Percentiles rank a stretch among this genome's conserved stretches.
Conservation (phyloP, 92 coral and sea anemone species). For the Chrysogorgia sp. region DNA sequence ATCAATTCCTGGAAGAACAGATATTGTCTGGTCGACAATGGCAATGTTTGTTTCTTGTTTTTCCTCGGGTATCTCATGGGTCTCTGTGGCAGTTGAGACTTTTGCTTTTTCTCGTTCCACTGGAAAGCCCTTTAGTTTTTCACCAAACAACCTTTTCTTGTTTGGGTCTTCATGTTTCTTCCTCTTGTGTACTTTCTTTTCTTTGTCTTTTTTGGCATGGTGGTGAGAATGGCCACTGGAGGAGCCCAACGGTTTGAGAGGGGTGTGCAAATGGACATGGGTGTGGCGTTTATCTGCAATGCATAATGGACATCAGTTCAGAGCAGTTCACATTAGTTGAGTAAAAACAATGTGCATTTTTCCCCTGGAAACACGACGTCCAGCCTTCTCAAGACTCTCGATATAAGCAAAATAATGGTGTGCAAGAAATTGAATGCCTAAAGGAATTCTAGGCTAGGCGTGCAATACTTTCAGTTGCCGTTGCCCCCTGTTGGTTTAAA, state of each 20-base stretch:
- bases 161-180: slow-evolving; percentile 11
- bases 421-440: too few relatives aligned
- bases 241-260: slow-evolving; percentile 25
- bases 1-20: slow-evolving; percentile 32
- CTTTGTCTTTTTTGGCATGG: slow-evolving; percentile 25
- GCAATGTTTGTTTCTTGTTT: slow-evolving; percentile 19
- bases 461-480: too few relatives aligned
- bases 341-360: too few relatives aligned
- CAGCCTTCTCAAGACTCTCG: too few relatives aligned
- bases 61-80: background rate
- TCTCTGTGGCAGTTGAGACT: background rate
- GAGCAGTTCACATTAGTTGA: too few relatives aligned
- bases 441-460: too few relatives aligned
- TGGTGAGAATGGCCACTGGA: slow-evolving; percentile 28
- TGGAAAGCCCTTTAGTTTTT: background rate
- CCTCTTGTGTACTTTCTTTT: slow-evolving; percentile 17
- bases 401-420: too few relatives aligned
- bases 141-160: background rate
- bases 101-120: background rate
- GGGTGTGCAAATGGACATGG: slow-evolving; percentile 41
- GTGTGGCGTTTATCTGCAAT: slow-evolving; percentile 31
- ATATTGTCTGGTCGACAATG: slow-evolving; percentile 40
- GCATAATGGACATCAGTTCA: background rate
- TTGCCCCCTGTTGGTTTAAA: too few relatives aligned
- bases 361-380: too few relatives aligned